These are phyloP conservation scores for Drosophila kohkoa DNA, from an alignment of 1,140 invertebrate genomes.

Conservation along the genomic window DNA sequence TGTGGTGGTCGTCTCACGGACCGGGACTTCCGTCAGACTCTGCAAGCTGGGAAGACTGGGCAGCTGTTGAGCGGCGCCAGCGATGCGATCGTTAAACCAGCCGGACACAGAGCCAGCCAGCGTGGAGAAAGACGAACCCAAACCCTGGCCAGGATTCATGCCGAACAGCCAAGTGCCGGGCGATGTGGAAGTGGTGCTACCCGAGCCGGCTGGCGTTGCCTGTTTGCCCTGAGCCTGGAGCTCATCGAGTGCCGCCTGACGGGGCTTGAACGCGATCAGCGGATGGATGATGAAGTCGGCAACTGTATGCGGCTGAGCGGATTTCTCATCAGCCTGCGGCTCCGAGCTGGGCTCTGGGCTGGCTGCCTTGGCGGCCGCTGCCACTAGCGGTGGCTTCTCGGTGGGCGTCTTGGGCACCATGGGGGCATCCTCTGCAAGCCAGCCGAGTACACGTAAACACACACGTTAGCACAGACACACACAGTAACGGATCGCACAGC, in stretches of 20 bases:
- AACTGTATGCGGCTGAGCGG: constrained; percentile 64
- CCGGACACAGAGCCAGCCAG: constrained; percentile 77
- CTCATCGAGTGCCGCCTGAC: constrained; percentile 54
- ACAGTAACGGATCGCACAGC: constrained; percentile 21
- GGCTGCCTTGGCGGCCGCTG: neutral
- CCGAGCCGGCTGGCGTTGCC: constrained; percentile 24
- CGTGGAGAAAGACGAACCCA: constrained; percentile 71
- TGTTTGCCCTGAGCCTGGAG: constrained; percentile 69
- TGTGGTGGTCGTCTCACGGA: constrained; percentile 56
- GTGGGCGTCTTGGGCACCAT: constrained; percentile 62
- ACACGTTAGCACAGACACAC: neutral
- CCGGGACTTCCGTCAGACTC: constrained; percentile 68
- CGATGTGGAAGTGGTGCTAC: constrained; percentile 19
- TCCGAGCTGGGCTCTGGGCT: neutral
- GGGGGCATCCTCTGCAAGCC: constrained; percentile 38
- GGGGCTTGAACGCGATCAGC: constrained; percentile 78
- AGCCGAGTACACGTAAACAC: constrained; percentile 12
- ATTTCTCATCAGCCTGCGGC: constrained; percentile 26
- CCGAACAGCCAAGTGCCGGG: constrained; percentile 71
- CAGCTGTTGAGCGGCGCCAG: constrained; percentile 65
- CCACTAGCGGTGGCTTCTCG: constrained; percentile 58
- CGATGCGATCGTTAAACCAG: constrained; percentile 79
- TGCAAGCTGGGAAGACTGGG: constrained; percentile 53
- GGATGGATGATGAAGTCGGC: constrained; percentile 82
- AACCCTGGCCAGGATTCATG: constrained; percentile 74